Percentiles rank a stretch among this genome's conserved stretches.
Conservation (phyloP, 2,797 vertebrate species). For the Australoheros facetus region DNA sequence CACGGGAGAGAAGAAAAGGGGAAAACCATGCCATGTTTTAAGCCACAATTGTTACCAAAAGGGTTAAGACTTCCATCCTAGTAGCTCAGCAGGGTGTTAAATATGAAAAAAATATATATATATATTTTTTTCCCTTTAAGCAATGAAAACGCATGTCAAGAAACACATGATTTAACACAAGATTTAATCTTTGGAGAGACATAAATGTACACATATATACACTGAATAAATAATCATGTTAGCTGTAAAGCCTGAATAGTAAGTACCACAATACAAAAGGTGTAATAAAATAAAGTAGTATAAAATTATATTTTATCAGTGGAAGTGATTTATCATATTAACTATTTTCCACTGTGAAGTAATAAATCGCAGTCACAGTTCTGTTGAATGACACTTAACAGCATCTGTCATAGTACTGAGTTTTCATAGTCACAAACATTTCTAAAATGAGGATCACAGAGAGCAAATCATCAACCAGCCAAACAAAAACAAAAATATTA, state of each 20-base stretch:
- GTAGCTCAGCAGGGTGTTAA: slow-evolving; percentile 39
- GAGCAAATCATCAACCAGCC: background rate
- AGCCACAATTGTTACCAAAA: slow-evolving; percentile 69
- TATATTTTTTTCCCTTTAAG: slow-evolving; percentile 26
- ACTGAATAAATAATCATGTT: slow-evolving; percentile 14
- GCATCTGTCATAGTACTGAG: background rate
- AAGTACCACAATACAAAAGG: background rate
- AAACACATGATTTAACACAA: background rate
- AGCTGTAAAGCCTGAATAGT: background rate
- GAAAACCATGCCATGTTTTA: slow-evolving; percentile 45
- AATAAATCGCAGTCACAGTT: background rate
- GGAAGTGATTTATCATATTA: background rate
- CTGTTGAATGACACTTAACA: background rate
- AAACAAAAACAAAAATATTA: background rate
- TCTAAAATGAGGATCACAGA: background rate
- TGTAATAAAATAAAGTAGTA: background rate
- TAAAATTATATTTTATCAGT: background rate
- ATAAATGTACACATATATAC: background rate
- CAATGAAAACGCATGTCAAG: slow-evolving; percentile 55
- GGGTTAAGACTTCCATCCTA: slow-evolving; percentile 58
- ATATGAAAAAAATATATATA: slow-evolving; percentile 10
- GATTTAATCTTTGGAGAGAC: slow-evolving; percentile 9
- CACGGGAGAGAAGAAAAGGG: slow-evolving; percentile 24
- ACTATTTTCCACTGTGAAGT: background rate
- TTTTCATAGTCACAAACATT: background rate